A percentile compares a stretch with the other conserved stretches of the same genome.
Evolutionary conservation across 2,113 vertebrate genomes (phyloP).

Genomic region (Vulpes ferrilata): DNA sequence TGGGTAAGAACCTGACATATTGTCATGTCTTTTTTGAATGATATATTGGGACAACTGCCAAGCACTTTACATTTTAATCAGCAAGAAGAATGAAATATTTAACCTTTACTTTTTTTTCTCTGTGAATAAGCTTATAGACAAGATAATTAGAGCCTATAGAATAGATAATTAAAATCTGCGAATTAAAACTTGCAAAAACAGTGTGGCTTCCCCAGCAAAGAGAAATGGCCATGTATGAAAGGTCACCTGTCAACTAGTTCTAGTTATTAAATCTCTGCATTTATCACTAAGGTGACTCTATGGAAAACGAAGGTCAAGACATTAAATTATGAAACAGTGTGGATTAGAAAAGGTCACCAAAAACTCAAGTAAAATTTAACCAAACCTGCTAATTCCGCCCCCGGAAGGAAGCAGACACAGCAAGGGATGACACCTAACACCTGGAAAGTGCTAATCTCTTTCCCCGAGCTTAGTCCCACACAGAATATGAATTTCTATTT

Average conservation of each 20-base stretch:
- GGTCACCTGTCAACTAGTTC: conserved; percentile 90
- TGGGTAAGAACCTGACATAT: conserved; percentile 74
- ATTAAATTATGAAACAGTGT: conserved; percentile 89
- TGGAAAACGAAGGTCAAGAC: conserved; percentile 89
- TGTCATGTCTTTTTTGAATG: conserved; percentile 79
- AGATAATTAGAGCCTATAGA: conserved; percentile 68
- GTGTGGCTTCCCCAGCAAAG: conserved; percentile 80
- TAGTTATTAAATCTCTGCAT: conserved; percentile 90
- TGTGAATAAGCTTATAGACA: conserved; percentile 87
- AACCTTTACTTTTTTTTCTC: conserved; percentile 86
- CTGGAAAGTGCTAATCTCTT: neutral
- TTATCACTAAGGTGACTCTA: conserved; percentile 86
- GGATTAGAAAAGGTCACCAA: conserved; percentile 89
- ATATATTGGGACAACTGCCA: conserved; percentile 81
- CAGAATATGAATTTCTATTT: conserved; percentile 37
- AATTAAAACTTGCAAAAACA: conserved; percentile 89
- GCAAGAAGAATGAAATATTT: conserved; percentile 87
- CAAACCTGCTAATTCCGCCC: conserved; percentile 68
- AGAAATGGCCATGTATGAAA: conserved; percentile 86
- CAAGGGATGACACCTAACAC: neutral
- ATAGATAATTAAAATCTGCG: conserved; percentile 88
- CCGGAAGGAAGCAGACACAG: conserved; percentile 26
- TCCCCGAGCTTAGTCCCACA: neutral
- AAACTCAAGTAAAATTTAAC: conserved; percentile 80
- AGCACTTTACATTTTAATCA: conserved; percentile 88